phyloP scores from a whole-genome alignment of 2,888 invertebrate genomes.

The Callinectes sapidus region DNA sequence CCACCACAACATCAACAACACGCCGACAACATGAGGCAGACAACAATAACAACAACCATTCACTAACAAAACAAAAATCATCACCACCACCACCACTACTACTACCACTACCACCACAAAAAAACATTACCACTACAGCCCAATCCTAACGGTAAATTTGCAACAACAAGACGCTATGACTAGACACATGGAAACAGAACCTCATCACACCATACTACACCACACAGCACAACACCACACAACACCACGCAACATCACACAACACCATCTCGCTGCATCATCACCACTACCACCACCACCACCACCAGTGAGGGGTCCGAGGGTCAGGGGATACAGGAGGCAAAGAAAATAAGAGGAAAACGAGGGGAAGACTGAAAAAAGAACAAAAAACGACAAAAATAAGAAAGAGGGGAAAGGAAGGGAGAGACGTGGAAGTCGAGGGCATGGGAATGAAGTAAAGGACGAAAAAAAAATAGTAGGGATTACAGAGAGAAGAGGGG shows the following conservation, averaged over 20 bases:
- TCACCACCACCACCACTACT: background rate
- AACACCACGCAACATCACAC: background rate
- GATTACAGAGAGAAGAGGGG: conserved; percentile 26
- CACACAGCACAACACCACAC: background rate
- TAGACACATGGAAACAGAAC: background rate
- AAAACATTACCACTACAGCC: too few species aligned
- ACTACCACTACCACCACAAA: background rate
- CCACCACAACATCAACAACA: background rate
- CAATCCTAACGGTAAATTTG: background rate
- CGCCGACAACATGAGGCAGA: background rate
- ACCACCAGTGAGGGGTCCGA: background rate
- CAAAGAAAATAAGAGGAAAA: conserved; percentile 26
- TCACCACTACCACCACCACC: too few species aligned
- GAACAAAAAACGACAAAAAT: conserved; percentile 16
- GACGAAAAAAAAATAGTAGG: conserved; percentile 29
- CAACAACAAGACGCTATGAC: background rate
- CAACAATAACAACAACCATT: background rate
- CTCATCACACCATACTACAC: background rate
- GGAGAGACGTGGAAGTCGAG: conserved; percentile 36
- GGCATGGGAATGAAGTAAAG: conserved; percentile 36
- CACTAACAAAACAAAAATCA: background rate
- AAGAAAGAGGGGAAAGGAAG: conserved; percentile 32
- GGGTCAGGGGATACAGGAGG: conserved; percentile 27
- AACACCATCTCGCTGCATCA: background rate
- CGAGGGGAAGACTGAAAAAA: conserved; percentile 22